Evolutionary conservation across 1,140 invertebrate species (phyloP).

Genomic region (Glossosoma conforme): DNA sequence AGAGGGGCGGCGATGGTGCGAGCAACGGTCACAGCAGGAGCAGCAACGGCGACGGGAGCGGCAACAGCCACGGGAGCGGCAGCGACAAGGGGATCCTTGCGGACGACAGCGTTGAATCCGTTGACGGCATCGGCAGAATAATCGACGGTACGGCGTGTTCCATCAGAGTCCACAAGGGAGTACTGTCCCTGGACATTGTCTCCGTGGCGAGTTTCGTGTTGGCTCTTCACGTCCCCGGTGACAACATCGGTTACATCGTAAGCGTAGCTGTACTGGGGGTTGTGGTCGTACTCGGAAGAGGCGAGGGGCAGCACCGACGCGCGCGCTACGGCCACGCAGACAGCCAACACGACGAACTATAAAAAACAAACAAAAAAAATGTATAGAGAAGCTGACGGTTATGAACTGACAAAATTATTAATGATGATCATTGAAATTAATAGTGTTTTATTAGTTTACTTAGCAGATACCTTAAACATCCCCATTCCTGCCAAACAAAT

Average conservation of each 20-base stretch:
- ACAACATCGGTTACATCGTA: slow-evolving; percentile 57
- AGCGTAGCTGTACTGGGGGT: slow-evolving; percentile 56
- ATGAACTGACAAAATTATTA: too few species aligned
- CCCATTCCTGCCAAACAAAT: too few species aligned
- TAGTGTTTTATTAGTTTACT: too few species aligned
- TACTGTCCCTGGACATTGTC: slow-evolving; percentile 58
- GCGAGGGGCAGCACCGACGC: slow-evolving; percentile 28
- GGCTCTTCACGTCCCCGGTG: slow-evolving; percentile 59
- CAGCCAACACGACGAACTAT: slow-evolving; percentile 36
- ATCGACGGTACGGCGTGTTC: slow-evolving; percentile 53
- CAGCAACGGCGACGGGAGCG: slow-evolving; percentile 50
- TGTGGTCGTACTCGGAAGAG: slow-evolving; percentile 31
- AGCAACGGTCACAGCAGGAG: slow-evolving; percentile 44
- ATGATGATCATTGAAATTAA: too few species aligned
- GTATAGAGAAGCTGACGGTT: too few species aligned
- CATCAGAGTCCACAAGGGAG: slow-evolving; percentile 55
- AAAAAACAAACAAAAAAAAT: too few species aligned
- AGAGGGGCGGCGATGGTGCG: neutral
- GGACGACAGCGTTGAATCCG: slow-evolving; percentile 39
- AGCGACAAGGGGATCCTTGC: slow-evolving; percentile 24
- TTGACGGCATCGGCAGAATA: slow-evolving; percentile 58
- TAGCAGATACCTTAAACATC: too few species aligned
- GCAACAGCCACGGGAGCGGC: slow-evolving; percentile 19
- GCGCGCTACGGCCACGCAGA: slow-evolving; percentile 31
- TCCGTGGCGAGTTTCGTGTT: slow-evolving; percentile 55